Evolutionary conservation across 2,113 vertebrate genomes (phyloP).

Genomic region (Callithrix jacchus): DNA sequence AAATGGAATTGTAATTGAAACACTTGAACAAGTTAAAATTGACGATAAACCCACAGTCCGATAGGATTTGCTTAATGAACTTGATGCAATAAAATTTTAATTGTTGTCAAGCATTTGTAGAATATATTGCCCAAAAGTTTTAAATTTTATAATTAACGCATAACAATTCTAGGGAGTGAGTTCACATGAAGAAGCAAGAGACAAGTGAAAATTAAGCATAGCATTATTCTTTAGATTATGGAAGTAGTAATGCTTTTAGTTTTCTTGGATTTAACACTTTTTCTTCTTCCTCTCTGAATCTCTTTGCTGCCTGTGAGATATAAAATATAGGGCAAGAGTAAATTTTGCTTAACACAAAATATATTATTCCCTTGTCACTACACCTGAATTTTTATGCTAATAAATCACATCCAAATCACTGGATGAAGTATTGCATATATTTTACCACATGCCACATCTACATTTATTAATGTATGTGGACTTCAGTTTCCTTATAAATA

Average conservation of each 20-base stretch:
- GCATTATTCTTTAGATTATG: background rate
- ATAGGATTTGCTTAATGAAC: slow-evolving; percentile 67
- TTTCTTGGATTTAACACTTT: background rate
- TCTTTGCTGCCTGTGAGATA: background rate
- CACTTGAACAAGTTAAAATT: slow-evolving; percentile 61
- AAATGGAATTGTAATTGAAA: slow-evolving; percentile 72
- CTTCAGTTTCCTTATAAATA: background rate
- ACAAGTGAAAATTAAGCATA: slow-evolving; percentile 26
- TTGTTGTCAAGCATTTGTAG: slow-evolving; percentile 37
- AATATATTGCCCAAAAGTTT: slow-evolving; percentile 28
- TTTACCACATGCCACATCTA: background rate
- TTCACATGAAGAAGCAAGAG: background rate
- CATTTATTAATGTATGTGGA: background rate
- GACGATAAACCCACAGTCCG: slow-evolving; percentile 41
- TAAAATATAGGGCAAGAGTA: background rate
- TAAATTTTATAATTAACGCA: slow-evolving; percentile 55
- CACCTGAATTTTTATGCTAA: background rate
- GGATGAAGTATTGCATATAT: background rate
- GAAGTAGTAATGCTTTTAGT: background rate
- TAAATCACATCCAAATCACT: background rate
- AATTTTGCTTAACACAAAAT: background rate
- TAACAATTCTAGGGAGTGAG: background rate
- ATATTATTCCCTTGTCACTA: background rate
- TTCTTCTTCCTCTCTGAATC: background rate
- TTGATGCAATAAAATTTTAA: slow-evolving; percentile 56